Conservation (phyloP, 2,888 invertebrate species). For the Tipula lateralis region DNA sequence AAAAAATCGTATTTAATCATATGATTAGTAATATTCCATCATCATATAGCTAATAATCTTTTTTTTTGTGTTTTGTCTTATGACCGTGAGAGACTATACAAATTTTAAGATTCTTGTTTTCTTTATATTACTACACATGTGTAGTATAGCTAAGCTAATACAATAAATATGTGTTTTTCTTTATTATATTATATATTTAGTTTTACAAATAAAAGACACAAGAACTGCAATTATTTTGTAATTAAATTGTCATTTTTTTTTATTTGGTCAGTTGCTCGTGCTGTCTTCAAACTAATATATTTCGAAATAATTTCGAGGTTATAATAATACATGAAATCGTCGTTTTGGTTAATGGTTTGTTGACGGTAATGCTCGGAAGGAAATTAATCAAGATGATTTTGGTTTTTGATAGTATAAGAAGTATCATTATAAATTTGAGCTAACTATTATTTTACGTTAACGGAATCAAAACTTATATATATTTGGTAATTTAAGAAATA, state of each 20-base stretch:
- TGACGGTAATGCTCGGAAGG: neutral
- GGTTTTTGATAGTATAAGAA: too few relatives aligned
- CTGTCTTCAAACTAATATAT: neutral
- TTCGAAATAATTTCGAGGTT: neutral
- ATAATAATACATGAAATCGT: neutral
- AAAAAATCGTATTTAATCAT: slow-evolving; percentile 6
- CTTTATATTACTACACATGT: neutral
- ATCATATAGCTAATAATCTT: neutral
- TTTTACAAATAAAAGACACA: neutral
- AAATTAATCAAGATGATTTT: neutral
- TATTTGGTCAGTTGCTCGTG: neutral
- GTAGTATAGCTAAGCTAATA: neutral
- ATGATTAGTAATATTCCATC: neutral
- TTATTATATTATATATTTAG: neutral
- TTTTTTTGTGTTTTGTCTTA: neutral
- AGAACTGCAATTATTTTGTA: neutral
- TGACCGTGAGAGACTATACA: slow-evolving; percentile 13
- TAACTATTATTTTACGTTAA: too few relatives aligned
- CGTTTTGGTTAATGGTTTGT: neutral
- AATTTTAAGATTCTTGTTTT: slow-evolving; percentile 24
- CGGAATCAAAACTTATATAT: too few relatives aligned
- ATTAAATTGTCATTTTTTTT: neutral
- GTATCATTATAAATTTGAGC: too few relatives aligned
- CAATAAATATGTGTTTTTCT: neutral
- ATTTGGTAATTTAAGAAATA: too few relatives aligned